Evolutionary conservation across 1,140 invertebrate species (phyloP).

Genomic region (Fopius arisanus): DNA sequence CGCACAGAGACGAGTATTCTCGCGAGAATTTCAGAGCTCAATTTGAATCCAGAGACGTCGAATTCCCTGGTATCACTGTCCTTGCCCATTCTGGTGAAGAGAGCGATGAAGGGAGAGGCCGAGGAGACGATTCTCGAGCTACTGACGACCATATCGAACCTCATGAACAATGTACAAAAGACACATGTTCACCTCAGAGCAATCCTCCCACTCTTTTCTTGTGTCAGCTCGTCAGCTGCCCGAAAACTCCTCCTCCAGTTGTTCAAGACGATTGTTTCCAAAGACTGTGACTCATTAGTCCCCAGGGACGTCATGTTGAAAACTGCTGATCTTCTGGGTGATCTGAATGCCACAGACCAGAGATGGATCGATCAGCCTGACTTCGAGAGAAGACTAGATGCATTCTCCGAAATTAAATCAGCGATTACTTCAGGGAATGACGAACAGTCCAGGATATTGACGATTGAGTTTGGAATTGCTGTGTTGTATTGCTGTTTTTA

Average conservation of each 20-base stretch:
- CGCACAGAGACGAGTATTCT: slow-evolving; percentile 81
- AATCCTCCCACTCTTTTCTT: slow-evolving; percentile 73
- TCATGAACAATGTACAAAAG: slow-evolving; percentile 73
- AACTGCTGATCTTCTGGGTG: slow-evolving; percentile 66
- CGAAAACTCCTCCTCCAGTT: slow-evolving; percentile 73
- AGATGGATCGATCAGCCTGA: slow-evolving; percentile 92
- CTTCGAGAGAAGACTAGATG: slow-evolving; percentile 79
- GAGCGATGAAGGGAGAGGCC: slow-evolving; percentile 58
- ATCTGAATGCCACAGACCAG: slow-evolving; percentile 87
- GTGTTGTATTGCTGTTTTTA: slow-evolving; percentile 85
- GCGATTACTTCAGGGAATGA: slow-evolving; percentile 63
- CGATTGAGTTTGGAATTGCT: slow-evolving; percentile 74
- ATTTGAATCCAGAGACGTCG: slow-evolving; percentile 71
- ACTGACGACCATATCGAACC: slow-evolving; percentile 76
- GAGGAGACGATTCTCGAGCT: slow-evolving; percentile 72
- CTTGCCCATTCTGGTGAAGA: slow-evolving; percentile 77
- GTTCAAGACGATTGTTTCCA: slow-evolving; percentile 66
- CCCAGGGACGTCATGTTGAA: slow-evolving; percentile 44
- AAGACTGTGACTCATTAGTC: slow-evolving; percentile 39
- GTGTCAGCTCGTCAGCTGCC: slow-evolving; percentile 66
- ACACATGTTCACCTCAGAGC: slow-evolving; percentile 73
- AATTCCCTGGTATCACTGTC: slow-evolving; percentile 75
- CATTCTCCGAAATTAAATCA: slow-evolving; percentile 73
- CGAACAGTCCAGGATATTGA: slow-evolving; percentile 52
- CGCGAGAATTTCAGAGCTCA: slow-evolving; percentile 78